These are phyloP conservation scores for Calyptomena viridis DNA, from an alignment of 2,113 vertebrate genomes.

Conservation along the genomic window DNA sequence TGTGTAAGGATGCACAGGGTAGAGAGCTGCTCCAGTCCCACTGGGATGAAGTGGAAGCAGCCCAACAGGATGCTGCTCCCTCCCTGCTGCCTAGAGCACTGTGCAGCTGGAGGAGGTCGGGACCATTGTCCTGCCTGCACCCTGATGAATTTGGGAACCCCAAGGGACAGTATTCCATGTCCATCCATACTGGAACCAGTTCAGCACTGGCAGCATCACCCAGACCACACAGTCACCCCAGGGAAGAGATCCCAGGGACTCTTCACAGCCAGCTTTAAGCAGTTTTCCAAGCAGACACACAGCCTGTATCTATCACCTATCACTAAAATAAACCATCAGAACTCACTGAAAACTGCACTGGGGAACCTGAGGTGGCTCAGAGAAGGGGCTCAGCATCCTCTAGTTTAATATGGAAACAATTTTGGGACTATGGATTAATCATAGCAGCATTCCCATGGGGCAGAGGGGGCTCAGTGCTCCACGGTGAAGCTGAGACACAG, in stretches of 20 bases:
- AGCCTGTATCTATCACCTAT: rapidly evolving
- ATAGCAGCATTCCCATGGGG: background rate
- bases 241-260: background rate
- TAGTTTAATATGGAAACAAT: background rate
- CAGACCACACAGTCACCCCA: rapidly evolving
- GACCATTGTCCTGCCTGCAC: background rate
- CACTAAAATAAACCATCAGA: background rate
- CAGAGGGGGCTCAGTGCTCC: background rate
- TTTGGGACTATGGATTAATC: background rate
- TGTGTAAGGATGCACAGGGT: rapidly evolving
- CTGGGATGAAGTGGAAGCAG: background rate
- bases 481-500: rapidly evolving
- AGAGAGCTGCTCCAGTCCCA: background rate
- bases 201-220: background rate
- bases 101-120: background rate
- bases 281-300: background rate
- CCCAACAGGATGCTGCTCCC: background rate
- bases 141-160: background rate
- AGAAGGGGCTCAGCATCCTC: background rate
- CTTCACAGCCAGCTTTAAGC: background rate
- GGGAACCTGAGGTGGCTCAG: background rate
- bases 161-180: rapidly evolving
- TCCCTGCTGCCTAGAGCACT: background rate
- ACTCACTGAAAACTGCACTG: background rate
- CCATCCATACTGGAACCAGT: rapidly evolving